A percentile compares a stretch with the other conserved stretches of the same genome.
Evolutionary conservation across 2,797 vertebrate genomes (phyloP).

Genomic region (Macropodus opercularis): DNA sequence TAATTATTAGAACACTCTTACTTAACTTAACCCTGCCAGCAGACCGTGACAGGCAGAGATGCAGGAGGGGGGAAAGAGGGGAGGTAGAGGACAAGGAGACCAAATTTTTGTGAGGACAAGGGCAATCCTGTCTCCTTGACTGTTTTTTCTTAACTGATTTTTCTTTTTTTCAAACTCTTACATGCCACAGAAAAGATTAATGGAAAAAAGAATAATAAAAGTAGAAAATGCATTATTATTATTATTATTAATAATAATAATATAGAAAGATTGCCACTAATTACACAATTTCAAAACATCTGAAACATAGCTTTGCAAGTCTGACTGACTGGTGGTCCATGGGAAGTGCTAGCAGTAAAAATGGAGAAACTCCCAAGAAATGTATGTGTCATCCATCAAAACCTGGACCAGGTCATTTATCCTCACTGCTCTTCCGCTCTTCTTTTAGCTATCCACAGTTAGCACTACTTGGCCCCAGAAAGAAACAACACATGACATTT

Average conservation of each 20-base stretch:
- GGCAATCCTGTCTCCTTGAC: constrained; percentile 66
- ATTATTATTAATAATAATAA: not conserved
- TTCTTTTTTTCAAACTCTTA: constrained; percentile 71
- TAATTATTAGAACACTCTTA: constrained; percentile 95
- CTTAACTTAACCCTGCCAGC: constrained; percentile 87
- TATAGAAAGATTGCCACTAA: not conserved
- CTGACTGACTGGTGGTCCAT: constrained; percentile 25
- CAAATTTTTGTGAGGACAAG: constrained; percentile 69
- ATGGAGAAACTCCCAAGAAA: constrained; percentile 12
- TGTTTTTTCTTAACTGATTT: too few species aligned
- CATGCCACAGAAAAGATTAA: constrained; percentile 33
- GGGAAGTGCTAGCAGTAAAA: constrained; percentile 15
- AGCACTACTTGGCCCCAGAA: constrained; percentile 49
- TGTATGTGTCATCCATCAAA: constrained; percentile 16
- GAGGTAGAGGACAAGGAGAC: constrained; percentile 45
- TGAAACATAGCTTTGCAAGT: rapidly evolving
- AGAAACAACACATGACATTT: constrained; percentile 66
- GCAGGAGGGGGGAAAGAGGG: constrained; percentile 49
- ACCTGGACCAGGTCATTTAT: constrained; percentile 27
- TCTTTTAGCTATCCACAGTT: constrained; percentile 41
- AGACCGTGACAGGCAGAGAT: constrained; percentile 80
- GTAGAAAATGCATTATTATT: too few species aligned
- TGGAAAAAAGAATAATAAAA: not conserved
- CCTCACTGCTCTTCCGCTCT: constrained; percentile 7
- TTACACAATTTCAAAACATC: not conserved